Evolutionary conservation across 2,113 vertebrate species (phyloP).

Genomic region (Hippopotamus amphibius): DNA sequence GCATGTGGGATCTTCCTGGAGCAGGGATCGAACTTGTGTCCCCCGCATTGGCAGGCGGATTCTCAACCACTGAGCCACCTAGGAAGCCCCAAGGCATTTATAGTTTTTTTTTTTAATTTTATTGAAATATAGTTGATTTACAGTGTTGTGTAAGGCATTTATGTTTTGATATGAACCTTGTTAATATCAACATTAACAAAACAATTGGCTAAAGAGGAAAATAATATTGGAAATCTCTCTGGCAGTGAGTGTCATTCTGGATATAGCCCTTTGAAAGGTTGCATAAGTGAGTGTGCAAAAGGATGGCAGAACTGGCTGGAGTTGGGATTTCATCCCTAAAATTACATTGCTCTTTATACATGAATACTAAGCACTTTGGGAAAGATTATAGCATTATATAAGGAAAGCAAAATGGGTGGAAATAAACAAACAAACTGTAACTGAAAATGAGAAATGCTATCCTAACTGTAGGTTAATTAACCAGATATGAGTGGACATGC

Average conservation of each 20-base stretch:
- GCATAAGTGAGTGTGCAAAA: background rate
- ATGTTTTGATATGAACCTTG: background rate
- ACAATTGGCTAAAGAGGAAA: slow-evolving; percentile 10
- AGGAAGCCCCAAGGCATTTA: background rate
- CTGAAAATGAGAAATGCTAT: background rate
- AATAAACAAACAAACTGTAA: background rate
- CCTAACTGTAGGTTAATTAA: background rate
- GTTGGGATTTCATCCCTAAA: background rate
- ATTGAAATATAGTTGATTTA: background rate
- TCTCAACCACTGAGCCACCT: no score
- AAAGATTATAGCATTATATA: background rate
- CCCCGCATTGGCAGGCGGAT: no score
- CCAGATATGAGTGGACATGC: background rate
- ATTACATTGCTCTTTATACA: background rate
- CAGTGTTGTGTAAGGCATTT: background rate
- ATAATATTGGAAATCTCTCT: background rate
- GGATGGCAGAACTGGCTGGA: background rate
- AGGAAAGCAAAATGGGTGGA: background rate
- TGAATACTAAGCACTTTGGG: background rate
- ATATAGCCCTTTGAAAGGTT: background rate
- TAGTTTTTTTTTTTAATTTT: background rate
- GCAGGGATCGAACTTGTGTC: no score
- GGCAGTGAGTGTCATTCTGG: background rate
- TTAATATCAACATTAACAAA: slow-evolving; percentile 16
- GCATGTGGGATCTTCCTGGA: no score